Conservation (phyloP, 2,888 invertebrate genomes). For the Aphodius granarius region DNA sequence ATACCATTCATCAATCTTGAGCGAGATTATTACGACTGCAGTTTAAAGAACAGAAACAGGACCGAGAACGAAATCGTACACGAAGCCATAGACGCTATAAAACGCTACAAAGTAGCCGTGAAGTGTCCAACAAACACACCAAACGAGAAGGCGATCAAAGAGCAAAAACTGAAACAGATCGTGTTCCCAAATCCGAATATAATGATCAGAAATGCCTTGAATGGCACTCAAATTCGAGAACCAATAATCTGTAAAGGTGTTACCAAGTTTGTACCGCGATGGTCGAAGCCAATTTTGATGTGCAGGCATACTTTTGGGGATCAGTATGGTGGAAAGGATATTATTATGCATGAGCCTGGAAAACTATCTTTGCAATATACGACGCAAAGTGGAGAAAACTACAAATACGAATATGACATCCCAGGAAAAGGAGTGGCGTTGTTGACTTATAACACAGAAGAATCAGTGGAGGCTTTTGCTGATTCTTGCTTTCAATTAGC, state of each 20-base stretch:
- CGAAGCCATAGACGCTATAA: conserved; percentile 80
- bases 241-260: conserved; percentile 82
- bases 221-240: conserved; percentile 85
- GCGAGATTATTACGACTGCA: conserved; percentile 82
- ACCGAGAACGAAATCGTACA: conserved; percentile 85
- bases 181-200: conserved; percentile 91
- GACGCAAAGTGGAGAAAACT: conserved; percentile 59
- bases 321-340: conserved; percentile 83
- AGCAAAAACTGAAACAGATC: conserved; percentile 87
- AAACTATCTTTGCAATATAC: conserved; percentile 66
- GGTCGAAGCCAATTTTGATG: conserved; percentile 80
- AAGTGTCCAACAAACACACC: conserved; percentile 92
- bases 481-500: conserved; percentile 85
- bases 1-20: conserved; percentile 79
- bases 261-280: conserved; percentile 79
- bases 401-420: conserved; percentile 65
- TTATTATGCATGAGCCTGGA: conserved; percentile 68
- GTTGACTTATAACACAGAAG: conserved; percentile 86
- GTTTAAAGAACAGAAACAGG: conserved; percentile 78
- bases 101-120: conserved; percentile 84
- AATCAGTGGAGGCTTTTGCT: conserved; percentile 78
- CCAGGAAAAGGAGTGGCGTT: conserved; percentile 72
- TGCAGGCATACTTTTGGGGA: conserved; percentile 87
- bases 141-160: conserved; percentile 84
- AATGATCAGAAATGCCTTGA: conserved; percentile 83